Base-by-base conservation (phyloP, 1,140 invertebrate species). In the Drosophila murphyi region DNA sequence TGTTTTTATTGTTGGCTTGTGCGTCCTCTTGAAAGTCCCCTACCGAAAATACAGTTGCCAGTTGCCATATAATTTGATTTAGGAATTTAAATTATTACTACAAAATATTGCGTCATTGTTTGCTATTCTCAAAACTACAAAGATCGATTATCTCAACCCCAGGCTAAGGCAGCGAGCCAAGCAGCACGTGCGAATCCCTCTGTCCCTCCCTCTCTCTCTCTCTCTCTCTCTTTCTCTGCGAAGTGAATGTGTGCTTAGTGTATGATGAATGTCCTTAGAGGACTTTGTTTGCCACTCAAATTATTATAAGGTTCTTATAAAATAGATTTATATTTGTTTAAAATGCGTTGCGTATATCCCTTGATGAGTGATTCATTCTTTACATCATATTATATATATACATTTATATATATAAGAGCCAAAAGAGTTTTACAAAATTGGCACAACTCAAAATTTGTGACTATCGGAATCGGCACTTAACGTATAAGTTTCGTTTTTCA, bases 51-150 rank as follows among this genome's bases (percentile, higher is more conserved):
- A 29, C 39, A 45, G 29, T 59, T 77, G 45, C 80, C 76, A 67
- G 76, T 82, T 77, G 62, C 29, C 61, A 39, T 56, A 74, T 78
- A 86, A 86, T 86, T 81, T 75, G 68, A 81, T 86, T 85, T 39
- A 12, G 29, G 54, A 59, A 68, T 57, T 63, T 60, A 65, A 72
- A 76, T 78, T 77, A 69, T 82, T n/a, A 4, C 2, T 5, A 31
- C 7, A 57, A 29, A 57, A 35, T 43, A 43, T 41, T n/a, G 39
- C 39, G 39, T 41, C 10, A 41, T 43, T 43, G 39, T 43, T 43
- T 43, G 39, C 10, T n/a, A 43, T 43, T 43, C 10, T n/a, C 39
- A n/a, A 4, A n/a, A n/a, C 39, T n/a, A 43, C 35, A 39, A 56
- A 56, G 78, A 80, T 80, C 81, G 78, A 80, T 80, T 79, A 79